Conservation (phyloP, 2,888 invertebrate species). For the Eristalis arbustorum region DNA sequence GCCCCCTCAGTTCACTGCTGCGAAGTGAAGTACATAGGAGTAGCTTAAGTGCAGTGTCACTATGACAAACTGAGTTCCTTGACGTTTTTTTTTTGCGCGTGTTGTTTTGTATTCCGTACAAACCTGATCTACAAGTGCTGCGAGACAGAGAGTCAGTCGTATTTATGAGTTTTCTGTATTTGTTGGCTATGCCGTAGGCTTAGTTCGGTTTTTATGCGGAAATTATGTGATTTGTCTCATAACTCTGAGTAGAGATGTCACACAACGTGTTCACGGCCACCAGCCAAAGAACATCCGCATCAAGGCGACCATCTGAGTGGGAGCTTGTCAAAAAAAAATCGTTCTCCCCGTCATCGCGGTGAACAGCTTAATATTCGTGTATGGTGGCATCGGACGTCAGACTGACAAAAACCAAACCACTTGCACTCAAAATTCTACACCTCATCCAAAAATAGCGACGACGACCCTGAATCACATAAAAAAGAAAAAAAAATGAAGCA, state of each 20-base stretch:
- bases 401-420: not conserved
- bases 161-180: not conserved
- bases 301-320: no score
- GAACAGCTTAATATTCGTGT: not conserved
- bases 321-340: not conserved
- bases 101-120: conserved; percentile 37
- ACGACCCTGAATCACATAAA: conserved; percentile 23
- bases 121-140: not conserved
- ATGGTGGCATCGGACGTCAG: not conserved
- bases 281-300: no score
- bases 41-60: conserved; percentile 38
- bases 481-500: not conserved
- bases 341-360: no score
- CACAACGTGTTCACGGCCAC: not conserved
- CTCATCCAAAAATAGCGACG: conserved; percentile 11
- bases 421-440: conserved; percentile 6
- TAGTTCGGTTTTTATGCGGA: conserved; percentile 46
- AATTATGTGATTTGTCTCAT: conserved; percentile 50
- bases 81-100: conserved; percentile 35
- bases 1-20: not conserved
- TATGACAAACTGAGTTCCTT: conserved; percentile 65
- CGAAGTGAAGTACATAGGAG: conserved; percentile 2
- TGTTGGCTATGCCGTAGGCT: not conserved
- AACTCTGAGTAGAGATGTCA: conserved; percentile 6
- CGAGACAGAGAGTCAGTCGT: conserved; percentile 19